phyloP scores from a whole-genome alignment of 1,140 invertebrate species.

The Papilio xuthus region DNA sequence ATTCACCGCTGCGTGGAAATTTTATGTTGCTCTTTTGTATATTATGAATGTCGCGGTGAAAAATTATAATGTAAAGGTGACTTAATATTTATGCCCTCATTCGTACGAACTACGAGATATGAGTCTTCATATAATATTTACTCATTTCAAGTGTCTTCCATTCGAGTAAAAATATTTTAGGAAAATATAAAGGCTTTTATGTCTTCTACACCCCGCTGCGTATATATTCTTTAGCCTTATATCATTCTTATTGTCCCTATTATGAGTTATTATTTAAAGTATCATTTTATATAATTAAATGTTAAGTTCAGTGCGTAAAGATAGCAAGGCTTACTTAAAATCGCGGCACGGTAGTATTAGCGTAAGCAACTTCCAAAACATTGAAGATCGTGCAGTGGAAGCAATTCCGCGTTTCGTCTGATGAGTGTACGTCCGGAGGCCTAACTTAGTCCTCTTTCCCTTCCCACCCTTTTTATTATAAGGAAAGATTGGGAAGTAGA shows the following conservation, averaged over 20 bases:
- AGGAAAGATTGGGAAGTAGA: too few species aligned
- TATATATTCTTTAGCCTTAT: background rate
- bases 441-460: too few species aligned
- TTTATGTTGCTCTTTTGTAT: background rate
- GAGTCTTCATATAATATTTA: constrained; percentile 20
- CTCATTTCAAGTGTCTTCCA: constrained; percentile 9
- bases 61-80: constrained; percentile 19
- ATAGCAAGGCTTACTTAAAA: too few species aligned
- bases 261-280: background rate
- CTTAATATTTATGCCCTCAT: constrained; percentile 22
- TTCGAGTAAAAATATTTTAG: constrained; percentile 9
- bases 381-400: too few species aligned
- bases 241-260: background rate
- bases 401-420: too few species aligned
- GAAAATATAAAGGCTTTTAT: constrained; percentile 1
- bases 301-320: background rate
- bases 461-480: too few species aligned
- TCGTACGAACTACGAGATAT: constrained; percentile 14
- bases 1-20: background rate
- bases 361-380: too few species aligned
- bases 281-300: background rate
- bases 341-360: too few species aligned
- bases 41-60: constrained; percentile 4
- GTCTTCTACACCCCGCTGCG: background rate
- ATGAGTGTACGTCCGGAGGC: too few species aligned